Evolutionary conservation across 2,797 vertebrate genomes (phyloP).

Genomic region (Micromesistius poutassou): DNA sequence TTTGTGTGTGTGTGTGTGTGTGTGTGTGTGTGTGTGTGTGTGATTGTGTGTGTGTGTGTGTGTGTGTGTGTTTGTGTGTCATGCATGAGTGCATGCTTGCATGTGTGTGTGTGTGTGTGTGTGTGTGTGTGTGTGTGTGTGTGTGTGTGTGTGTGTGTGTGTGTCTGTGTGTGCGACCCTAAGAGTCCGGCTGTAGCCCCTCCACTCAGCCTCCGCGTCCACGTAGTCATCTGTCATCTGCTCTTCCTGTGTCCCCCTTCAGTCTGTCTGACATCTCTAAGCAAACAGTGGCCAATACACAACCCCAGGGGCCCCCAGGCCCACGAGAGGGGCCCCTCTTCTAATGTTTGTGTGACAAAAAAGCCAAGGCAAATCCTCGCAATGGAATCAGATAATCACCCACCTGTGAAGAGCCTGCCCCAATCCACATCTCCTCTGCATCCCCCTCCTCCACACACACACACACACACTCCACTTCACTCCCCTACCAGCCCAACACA

Average conservation of each 20-base stretch:
- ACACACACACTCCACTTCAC: conserved; percentile 63
- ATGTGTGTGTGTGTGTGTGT: neutral
- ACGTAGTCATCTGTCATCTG: conserved; percentile 77
- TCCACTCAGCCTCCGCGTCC: conserved; percentile 18
- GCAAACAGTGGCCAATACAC: conserved; percentile 84
- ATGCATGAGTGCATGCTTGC: neutral
- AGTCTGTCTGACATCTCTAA: conserved; percentile 79
- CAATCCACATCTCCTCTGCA: conserved; percentile 84
- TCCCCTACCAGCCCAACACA: conserved; percentile 40
- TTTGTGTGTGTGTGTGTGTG: neutral
- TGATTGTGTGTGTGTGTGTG: no score
- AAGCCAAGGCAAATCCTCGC: conserved; percentile 81
- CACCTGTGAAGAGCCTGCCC: conserved; percentile 81
- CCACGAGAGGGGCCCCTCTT: conserved; percentile 68
- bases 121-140: neutral
- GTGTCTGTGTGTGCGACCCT: conserved; percentile 5
- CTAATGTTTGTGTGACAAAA: conserved; percentile 89
- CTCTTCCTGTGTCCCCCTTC: conserved; percentile 75
- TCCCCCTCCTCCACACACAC: conserved; percentile 30
- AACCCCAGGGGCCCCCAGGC: conserved; percentile 63
- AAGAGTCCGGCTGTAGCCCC: conserved; percentile 21
- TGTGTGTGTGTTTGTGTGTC: no score
- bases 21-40: no score
- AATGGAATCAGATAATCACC: conserved; percentile 83
- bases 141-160: neutral